Evolutionary conservation across 2,888 invertebrate species (phyloP), one percentile per base, ranked within the genome.

Genomic region (Erynnis tages): DNA sequence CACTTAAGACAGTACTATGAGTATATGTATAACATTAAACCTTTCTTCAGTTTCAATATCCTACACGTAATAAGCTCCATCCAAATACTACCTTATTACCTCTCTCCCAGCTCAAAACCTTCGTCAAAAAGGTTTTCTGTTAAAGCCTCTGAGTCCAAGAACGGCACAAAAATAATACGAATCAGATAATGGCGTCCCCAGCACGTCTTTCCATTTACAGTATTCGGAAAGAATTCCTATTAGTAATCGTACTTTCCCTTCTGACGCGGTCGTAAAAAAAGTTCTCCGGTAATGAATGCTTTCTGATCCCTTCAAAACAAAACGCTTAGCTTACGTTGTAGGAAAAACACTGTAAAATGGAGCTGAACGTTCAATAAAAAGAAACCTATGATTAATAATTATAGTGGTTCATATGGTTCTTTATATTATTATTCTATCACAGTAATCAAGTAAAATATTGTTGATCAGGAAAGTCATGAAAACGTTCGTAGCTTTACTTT

Each of bases 181-280:
- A 73, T 76, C 75, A 68, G 76, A 83, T 79, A 77, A 73, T 79
- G 75, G 60, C 65, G 69, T 67, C 71, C 67, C 65, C 72, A 78
- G 80, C 87, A 85, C 87, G 87, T 85, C 78, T 78, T 79, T 73
- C 76, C 80, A 85, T 87, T 82, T 83, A 82, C 83, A 82, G 76
- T 79, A 78, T 81, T 70, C 73, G 72, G 21, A 30, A 79, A 78
- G 83, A 86, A 86, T 87, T 84, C 73, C 82, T 84, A 86, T 86
- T 85, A 85, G 78, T 69, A 62, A 77, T 77, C 71, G 78, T 78
- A 82, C 78, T 83, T 82, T 82, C 76, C 77, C 73, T 71, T 78
- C 79, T 75, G 81, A 76, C 73, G 73, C 73, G 75, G 74, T 76
- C 77, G 77, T 85, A 82, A 86, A 81, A n/a, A 69, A 85, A 79